These are phyloP conservation scores for Diadophis punctatus DNA, from an alignment of 2,113 vertebrate species.

Conservation along the genomic window DNA sequence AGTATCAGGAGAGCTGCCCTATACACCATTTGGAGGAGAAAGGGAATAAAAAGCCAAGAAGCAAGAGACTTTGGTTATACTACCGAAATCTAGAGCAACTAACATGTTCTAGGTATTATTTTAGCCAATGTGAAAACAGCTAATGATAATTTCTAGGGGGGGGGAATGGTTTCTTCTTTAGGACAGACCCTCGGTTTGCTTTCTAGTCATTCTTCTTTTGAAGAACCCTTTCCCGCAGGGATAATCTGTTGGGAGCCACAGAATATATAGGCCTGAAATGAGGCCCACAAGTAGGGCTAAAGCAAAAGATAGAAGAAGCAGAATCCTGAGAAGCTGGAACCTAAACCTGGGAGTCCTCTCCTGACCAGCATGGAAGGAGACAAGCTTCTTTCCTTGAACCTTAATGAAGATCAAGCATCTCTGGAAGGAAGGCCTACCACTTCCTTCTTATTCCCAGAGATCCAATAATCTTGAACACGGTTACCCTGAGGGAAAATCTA, in stretches of 20 bases:
- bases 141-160: neutral
- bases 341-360: neutral
- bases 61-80: neutral
- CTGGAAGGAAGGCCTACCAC: neutral
- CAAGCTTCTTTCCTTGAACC: neutral
- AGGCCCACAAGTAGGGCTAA: neutral
- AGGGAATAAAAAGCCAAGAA: neutral
- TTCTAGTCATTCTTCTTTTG: neutral
- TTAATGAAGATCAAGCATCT: neutral
- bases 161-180: neutral
- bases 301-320: neutral
- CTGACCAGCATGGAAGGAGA: neutral
- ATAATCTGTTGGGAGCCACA: neutral
- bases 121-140: neutral
- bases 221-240: neutral
- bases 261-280: neutral
- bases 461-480: neutral
- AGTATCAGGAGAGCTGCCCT: neutral
- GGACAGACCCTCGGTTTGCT: neutral
- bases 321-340: neutral
- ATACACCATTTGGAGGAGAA: neutral
- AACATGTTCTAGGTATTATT: neutral
- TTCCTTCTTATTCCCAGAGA: neutral
- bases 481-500: neutral
- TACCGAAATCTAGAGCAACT: neutral